Conservation (phyloP, 2,888 invertebrate genomes). For the Lordiphosa andalusiaca region DNA sequence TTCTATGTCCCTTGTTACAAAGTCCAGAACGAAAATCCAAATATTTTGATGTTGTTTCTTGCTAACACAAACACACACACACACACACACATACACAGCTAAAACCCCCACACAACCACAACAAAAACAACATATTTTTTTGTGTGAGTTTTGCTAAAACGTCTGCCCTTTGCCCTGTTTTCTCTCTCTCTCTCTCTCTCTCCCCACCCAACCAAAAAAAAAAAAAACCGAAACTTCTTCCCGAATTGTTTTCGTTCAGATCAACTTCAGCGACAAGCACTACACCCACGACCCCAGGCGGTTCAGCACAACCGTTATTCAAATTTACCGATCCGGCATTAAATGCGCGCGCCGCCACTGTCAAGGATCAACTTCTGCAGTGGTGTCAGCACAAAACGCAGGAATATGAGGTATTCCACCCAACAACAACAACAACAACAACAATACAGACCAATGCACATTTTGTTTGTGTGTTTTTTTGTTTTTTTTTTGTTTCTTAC, state of each 20-base stretch:
- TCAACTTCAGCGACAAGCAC: constrained; percentile 87
- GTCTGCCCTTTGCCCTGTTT: constrained; percentile 66
- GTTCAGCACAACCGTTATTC: constrained; percentile 89
- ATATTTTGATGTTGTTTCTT: constrained; percentile 17
- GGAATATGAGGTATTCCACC: constrained; percentile 93
- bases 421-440: constrained; percentile 26
- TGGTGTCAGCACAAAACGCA: constrained; percentile 99
- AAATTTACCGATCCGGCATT: constrained; percentile 95
- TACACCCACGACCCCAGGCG: constrained; percentile 81
- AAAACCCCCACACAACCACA: constrained; percentile 15
- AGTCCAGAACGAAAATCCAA: too few relatives aligned
- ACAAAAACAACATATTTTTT: constrained; percentile 24
- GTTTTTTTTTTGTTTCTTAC: constrained; percentile 14
- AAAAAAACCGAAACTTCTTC: constrained; percentile 38
- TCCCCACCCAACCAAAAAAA: too few relatives aligned
- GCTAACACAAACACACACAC: constrained; percentile 15
- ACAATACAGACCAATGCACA: constrained; percentile 11
- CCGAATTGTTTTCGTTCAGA: constrained; percentile 82
- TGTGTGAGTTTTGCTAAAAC: constrained; percentile 79
- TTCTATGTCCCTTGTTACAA: constrained; percentile 6
- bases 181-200: not conserved
- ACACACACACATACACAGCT: constrained; percentile 17
- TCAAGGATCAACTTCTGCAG: constrained; percentile 97
- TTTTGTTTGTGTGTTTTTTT: constrained; percentile 12
- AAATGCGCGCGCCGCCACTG: constrained; percentile 94